phyloP scores from a whole-genome alignment of 2,888 invertebrate species.

The Dione juno region DNA sequence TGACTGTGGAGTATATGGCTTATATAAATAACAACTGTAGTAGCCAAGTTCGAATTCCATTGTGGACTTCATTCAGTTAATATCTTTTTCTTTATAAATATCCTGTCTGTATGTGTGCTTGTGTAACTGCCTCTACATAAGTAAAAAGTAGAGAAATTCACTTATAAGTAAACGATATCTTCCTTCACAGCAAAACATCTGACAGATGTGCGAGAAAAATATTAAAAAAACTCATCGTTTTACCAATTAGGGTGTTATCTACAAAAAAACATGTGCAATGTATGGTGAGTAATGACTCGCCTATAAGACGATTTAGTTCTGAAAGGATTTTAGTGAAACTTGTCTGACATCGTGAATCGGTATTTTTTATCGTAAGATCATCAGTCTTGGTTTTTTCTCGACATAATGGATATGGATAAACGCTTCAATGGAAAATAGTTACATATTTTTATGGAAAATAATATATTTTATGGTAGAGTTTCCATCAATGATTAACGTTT shows the following conservation, averaged over 20 bases:
- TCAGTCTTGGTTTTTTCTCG: slow-evolving; percentile 55
- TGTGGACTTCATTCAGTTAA: too few species aligned
- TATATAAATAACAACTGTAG: too few species aligned
- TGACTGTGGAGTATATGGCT: too few species aligned
- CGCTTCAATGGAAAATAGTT: slow-evolving; percentile 29
- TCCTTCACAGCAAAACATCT: not conserved
- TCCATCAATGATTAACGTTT: not conserved
- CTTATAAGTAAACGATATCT: not conserved
- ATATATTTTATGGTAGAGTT: slow-evolving; percentile 23
- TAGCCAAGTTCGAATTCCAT: too few species aligned
- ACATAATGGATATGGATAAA: slow-evolving; percentile 33
- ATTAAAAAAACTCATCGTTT: not conserved
- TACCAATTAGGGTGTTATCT: slow-evolving; percentile 10
- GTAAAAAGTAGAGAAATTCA: not conserved
- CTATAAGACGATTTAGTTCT: slow-evolving; percentile 46
- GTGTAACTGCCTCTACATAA: not conserved
- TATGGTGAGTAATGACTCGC: slow-evolving; percentile 37
- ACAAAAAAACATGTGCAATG: slow-evolving; percentile 17
- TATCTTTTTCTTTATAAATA: too few species aligned
- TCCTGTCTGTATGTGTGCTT: too few species aligned
- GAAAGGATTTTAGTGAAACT: slow-evolving; percentile 58
- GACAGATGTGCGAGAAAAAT: not conserved
- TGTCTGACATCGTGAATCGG: slow-evolving; percentile 64
- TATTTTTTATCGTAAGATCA: slow-evolving; percentile 55
- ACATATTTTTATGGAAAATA: slow-evolving; percentile 9